phyloP scores from a whole-genome alignment of 1,140 invertebrate genomes.

The Scylla paramamosain region DNA sequence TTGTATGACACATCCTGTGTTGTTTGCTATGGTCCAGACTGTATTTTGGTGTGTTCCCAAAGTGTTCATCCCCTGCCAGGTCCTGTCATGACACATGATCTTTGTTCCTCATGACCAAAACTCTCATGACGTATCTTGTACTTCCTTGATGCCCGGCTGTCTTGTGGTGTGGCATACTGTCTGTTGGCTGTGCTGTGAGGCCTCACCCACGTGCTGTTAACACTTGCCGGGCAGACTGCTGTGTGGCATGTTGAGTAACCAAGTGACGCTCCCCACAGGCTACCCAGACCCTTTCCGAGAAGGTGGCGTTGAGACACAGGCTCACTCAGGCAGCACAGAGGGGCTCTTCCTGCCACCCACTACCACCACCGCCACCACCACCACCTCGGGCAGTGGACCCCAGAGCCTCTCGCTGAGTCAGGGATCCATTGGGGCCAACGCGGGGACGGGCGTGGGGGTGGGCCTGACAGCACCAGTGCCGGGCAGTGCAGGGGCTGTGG shows the following conservation, averaged over 20 bases:
- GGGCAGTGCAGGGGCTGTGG: neutral
- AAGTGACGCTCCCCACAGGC: slow-evolving; percentile 77
- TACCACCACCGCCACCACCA: slow-evolving; percentile 1
- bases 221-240: neutral
- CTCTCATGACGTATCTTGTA: no score
- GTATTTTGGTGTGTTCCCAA: no score
- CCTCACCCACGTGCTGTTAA: no score
- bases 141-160: no score
- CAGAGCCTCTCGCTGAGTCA: slow-evolving; percentile 67
- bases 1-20: no score
- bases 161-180: no score
- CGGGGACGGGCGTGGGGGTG: neutral
- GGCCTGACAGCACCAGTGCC: neutral
- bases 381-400: slow-evolving; percentile 61
- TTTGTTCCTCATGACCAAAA: no score
- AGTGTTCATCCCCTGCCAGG: no score
- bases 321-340: slow-evolving; percentile 61
- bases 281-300: slow-evolving; percentile 85
- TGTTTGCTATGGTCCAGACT: no score
- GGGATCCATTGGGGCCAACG: slow-evolving; percentile 64
- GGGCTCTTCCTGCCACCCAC: slow-evolving; percentile 61
- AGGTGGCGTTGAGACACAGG: slow-evolving; percentile 78
- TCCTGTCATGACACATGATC: no score
- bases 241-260: neutral
- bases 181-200: no score